Evolutionary conservation across 2,113 vertebrate genomes (phyloP).

Genomic region (Phalacrocorax brasilianus): DNA sequence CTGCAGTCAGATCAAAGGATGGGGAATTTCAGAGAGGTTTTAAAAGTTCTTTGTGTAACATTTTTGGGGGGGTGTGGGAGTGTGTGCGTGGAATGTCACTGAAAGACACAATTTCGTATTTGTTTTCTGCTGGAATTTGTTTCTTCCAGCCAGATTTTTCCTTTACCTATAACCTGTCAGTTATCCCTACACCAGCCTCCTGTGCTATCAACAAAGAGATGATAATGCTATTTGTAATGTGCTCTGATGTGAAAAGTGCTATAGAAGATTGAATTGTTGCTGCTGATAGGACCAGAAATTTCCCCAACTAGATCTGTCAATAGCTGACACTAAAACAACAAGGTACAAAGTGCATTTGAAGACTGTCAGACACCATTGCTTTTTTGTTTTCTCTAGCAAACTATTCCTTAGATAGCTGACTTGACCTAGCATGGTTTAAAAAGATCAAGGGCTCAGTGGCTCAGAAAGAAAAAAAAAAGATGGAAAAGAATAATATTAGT

Average conservation of each 20-base stretch:
- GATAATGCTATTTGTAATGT: conserved; percentile 36
- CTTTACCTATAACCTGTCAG: not conserved
- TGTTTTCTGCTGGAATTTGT: conserved; percentile 19
- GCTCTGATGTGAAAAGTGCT: conserved; percentile 61
- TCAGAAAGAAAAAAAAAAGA: conserved; percentile 55
- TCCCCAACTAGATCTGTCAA: conserved; percentile 48
- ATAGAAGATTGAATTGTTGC: conserved; percentile 45
- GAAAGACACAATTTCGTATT: not conserved
- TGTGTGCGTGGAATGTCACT: not conserved
- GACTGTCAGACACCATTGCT: conserved; percentile 51
- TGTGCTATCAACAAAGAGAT: conserved; percentile 19
- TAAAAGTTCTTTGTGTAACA: not conserved
- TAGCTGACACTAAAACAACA: conserved; percentile 67
- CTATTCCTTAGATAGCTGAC: conserved; percentile 60
- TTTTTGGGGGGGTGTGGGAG: not conserved
- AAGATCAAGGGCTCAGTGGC: conserved; percentile 60
- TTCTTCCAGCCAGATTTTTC: not conserved
- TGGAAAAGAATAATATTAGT: conserved; percentile 30
- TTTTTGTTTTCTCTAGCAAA: conserved; percentile 64
- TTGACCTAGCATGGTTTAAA: conserved; percentile 59
- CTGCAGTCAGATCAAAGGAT: conserved; percentile 30
- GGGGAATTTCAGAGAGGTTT: not conserved
- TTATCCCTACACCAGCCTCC: not conserved
- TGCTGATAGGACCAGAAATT: conserved; percentile 49
- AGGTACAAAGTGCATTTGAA: conserved; percentile 65